These are phyloP conservation scores for Phataginus tetradactyla DNA, from an alignment of 2,797 vertebrate genomes.

Conservation along the genomic window DNA sequence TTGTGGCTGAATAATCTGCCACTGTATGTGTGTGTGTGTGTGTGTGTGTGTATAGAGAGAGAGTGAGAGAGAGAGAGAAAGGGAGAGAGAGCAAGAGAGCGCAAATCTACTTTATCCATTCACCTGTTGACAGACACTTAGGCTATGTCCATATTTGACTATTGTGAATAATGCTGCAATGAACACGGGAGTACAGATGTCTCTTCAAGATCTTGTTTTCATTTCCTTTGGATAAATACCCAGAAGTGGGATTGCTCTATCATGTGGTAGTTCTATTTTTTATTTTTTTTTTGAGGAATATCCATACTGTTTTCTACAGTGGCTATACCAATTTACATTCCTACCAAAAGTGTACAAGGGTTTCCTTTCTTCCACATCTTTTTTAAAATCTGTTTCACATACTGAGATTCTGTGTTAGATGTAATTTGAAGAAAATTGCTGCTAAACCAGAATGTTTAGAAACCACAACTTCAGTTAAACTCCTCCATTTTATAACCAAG, in stretches of 20 bases:
- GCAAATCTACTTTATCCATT: neutral
- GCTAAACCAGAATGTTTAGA: slow-evolving; percentile 42
- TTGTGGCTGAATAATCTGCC: neutral
- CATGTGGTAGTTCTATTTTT: neutral
- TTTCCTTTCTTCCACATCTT: neutral
- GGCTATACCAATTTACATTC: neutral
- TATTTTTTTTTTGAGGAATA: neutral
- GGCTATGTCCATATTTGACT: neutral
- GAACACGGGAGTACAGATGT: neutral
- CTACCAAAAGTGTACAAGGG: neutral
- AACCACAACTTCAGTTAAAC: neutral
- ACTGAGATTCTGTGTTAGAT: neutral
- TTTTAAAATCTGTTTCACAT: neutral
- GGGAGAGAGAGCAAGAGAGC: no score
- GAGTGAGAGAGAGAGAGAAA: no score
- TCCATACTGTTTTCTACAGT: neutral
- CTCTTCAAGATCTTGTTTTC: neutral
- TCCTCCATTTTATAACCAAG: neutral
- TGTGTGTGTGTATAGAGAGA: no score
- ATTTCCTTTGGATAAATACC: neutral
- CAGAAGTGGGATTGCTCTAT: neutral
- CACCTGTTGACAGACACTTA: neutral
- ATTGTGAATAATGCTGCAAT: neutral
- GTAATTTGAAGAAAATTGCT: slow-evolving; percentile 37
- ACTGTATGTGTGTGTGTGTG: neutral